Conservation (phyloP, 2,113 vertebrate species). For the Empidonax traillii region DNA sequence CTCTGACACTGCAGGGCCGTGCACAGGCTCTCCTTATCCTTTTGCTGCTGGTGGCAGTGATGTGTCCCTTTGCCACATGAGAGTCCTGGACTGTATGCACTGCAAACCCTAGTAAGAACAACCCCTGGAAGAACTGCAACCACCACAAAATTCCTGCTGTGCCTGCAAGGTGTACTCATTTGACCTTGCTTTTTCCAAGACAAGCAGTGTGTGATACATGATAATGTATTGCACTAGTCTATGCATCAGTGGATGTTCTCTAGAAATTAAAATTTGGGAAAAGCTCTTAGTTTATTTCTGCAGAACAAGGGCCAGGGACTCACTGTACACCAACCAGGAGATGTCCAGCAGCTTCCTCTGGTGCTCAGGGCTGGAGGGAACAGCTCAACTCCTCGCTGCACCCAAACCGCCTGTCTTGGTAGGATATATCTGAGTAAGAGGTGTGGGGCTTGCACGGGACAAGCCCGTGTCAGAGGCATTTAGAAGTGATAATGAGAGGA, state of each 20-base stretch:
- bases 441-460: not conserved
- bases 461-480: not conserved
- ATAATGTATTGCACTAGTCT: not conserved
- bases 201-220: not conserved
- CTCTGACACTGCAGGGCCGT: not conserved
- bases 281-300: not conserved
- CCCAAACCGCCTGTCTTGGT: not conserved
- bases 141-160: rapidly evolving
- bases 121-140: not conserved
- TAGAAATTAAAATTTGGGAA: not conserved
- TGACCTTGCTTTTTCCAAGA: not conserved
- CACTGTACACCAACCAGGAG: rapidly evolving
- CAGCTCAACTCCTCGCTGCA: not conserved
- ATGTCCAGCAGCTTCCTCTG: not conserved
- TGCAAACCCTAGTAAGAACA: not conserved
- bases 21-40: not conserved
- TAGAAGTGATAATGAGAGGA: not conserved
- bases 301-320: not conserved
- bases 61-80: not conserved
- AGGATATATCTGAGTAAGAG: not conserved
- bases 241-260: not conserved
- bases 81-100: not conserved
- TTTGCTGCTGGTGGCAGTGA: not conserved
- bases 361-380: not conserved
- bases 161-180: not conserved